Conservation (phyloP, 2,113 vertebrate genomes). For the Epinephelus fuscoguttatus region DNA sequence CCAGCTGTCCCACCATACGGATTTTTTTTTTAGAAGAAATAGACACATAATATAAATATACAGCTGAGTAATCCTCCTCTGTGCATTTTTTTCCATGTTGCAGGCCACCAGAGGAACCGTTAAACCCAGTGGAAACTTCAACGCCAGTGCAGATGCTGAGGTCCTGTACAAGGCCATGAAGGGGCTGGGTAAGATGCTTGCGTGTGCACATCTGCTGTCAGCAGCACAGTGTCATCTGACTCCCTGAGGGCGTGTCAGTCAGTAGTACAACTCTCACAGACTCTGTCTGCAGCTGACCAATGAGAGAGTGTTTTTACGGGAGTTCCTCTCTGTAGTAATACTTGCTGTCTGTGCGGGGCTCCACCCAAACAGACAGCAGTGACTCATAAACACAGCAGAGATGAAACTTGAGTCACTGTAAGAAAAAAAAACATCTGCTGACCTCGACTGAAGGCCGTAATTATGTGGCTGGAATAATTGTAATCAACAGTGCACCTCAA, state of each 20-base stretch:
- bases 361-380: constrained; percentile 32
- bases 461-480: constrained; percentile 43
- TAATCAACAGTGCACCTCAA: not conserved
- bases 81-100: constrained; percentile 4
- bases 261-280: constrained; percentile 4
- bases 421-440: constrained; percentile 25
- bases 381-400: constrained; percentile 46
- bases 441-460: constrained; percentile 18
- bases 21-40: not conserved
- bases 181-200: constrained; percentile 89
- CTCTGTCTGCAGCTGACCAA: not conserved
- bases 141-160: constrained; percentile 91
- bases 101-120: constrained; percentile 90
- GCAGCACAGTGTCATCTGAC: constrained; percentile 26
- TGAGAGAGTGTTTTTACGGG: not conserved
- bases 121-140: constrained; percentile 87
- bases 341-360: constrained; percentile 8
- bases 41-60: not conserved
- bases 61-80: not conserved
- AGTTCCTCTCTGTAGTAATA: constrained; percentile 35
- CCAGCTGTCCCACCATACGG: not conserved
- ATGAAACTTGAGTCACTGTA: constrained; percentile 46
- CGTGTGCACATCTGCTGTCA: not conserved
- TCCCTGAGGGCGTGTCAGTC: not conserved
- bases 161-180: constrained; percentile 95